phyloP scores from a whole-genome alignment of 2,888 invertebrate species.

The Euzetes globulus region DNA sequence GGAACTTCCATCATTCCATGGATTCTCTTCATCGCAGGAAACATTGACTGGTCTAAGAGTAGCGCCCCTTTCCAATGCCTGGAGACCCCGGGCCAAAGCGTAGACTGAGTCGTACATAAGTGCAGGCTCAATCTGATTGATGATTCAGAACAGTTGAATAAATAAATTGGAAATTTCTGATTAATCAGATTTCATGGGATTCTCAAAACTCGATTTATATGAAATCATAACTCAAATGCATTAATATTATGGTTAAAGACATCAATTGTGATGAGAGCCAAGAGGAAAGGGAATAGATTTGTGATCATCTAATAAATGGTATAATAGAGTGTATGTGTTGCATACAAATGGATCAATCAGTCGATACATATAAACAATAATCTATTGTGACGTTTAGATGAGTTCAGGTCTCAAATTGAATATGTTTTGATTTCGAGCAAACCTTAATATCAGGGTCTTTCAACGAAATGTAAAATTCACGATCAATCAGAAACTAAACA shows the following conservation, averaged over 20 bases:
- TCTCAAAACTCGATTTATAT: not conserved
- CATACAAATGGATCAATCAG: not conserved
- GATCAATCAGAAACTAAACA: too few relatives aligned
- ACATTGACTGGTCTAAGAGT: constrained; percentile 58
- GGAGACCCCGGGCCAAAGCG: constrained; percentile 65
- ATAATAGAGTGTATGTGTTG: not conserved
- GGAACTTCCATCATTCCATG: constrained; percentile 65
- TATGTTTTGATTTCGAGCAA: not conserved
- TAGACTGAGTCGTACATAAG: constrained; percentile 67
- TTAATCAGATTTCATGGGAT: not conserved
- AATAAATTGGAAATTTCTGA: not conserved
- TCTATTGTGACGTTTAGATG: not conserved
- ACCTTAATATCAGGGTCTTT: too few relatives aligned
- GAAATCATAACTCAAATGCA: too few relatives aligned
- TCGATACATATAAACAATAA: constrained; percentile 2
- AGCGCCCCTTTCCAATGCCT: constrained; percentile 56
- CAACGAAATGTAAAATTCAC: too few relatives aligned
- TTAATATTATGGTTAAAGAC: too few relatives aligned
- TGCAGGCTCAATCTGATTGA: constrained; percentile 57
- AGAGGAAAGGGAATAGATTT: too few relatives aligned
- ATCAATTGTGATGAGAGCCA: too few relatives aligned
- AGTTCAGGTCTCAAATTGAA: not conserved
- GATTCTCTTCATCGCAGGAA: constrained; percentile 61
- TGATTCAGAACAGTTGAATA: not conserved
- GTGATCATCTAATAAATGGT: too few relatives aligned